Conservation (phyloP, 2,888 invertebrate genomes). For the Chesias legatella region DNA sequence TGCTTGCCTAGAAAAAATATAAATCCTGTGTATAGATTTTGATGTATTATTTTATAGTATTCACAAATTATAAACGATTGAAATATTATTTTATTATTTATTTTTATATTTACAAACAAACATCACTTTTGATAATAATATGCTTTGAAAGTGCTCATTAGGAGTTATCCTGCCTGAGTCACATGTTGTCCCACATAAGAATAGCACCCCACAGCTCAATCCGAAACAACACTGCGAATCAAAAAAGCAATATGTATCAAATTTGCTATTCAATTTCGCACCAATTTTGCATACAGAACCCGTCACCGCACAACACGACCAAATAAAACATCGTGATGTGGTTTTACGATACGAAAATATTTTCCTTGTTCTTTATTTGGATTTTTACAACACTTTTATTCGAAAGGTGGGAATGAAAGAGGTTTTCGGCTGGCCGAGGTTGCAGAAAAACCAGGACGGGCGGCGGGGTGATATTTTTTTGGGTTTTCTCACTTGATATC, state of each 20-base stretch:
- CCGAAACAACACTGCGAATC: constrained; percentile 24
- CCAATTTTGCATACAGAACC: constrained; percentile 77
- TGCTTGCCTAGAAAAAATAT: no score
- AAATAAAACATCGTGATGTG: constrained; percentile 72
- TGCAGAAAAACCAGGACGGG: constrained; percentile 13
- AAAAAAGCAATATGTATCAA: constrained; percentile 80
- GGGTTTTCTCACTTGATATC: constrained; percentile 13
- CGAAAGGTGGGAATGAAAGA: constrained; percentile 64
- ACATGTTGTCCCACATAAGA: no score
- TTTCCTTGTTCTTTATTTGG: constrained; percentile 26
- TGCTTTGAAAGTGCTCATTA: no score
- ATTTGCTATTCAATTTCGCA: constrained; percentile 80
- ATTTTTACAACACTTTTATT: constrained; percentile 53
- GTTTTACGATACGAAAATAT: constrained; percentile 74
- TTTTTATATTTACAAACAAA: neutral
- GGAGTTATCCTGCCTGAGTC: no score
- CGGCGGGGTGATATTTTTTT: constrained; percentile 6
- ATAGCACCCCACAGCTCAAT: constrained; percentile 28
- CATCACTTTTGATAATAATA: no score
- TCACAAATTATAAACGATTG: no score
- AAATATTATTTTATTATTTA: constrained; percentile 44
- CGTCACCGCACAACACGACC: constrained; percentile 46
- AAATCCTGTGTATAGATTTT: no score
- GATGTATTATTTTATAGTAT: no score
- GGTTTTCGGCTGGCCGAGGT: constrained; percentile 42